Percentiles rank a stretch among this genome's conserved stretches.
Conservation (phyloP, 2,888 invertebrate genomes). For the Coelogynopora nodosa region DNA sequence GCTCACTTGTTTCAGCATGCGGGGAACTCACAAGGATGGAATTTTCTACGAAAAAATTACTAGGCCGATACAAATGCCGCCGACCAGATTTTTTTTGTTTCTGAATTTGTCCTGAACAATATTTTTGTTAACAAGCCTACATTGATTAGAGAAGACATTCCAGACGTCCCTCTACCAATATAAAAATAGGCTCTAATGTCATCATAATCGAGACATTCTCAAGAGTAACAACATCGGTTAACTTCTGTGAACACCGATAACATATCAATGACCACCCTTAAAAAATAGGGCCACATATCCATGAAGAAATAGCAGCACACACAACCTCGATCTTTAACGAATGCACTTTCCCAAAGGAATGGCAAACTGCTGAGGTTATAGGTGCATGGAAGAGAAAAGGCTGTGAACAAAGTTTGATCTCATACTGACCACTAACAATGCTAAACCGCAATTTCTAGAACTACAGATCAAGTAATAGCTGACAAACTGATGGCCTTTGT, state of each 20-base stretch:
- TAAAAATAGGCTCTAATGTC: too few relatives aligned
- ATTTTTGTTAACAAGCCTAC: too few relatives aligned
- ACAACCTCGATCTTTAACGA: background rate
- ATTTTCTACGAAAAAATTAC: too few relatives aligned
- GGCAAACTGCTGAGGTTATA: background rate
- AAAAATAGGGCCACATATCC: background rate
- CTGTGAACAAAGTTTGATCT: background rate
- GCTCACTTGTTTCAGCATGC: too few relatives aligned
- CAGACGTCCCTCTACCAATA: too few relatives aligned
- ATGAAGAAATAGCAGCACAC: background rate
- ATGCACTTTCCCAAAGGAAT: background rate
- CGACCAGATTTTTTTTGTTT: too few relatives aligned
- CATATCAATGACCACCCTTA: background rate
- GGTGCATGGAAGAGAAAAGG: slow-evolving; percentile 6
- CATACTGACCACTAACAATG: background rate
- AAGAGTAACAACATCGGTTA: too few relatives aligned
- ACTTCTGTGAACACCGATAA: background rate
- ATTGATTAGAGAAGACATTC: too few relatives aligned
- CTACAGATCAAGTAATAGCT: background rate
- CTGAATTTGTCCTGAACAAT: too few relatives aligned
- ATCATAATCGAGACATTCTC: too few relatives aligned
- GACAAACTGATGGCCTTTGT: background rate
- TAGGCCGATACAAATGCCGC: too few relatives aligned
- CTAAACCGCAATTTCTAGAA: background rate
- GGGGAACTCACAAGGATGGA: too few relatives aligned